Conservation (phyloP, 2,797 vertebrate genomes). For the Garrulus glandarius region DNA sequence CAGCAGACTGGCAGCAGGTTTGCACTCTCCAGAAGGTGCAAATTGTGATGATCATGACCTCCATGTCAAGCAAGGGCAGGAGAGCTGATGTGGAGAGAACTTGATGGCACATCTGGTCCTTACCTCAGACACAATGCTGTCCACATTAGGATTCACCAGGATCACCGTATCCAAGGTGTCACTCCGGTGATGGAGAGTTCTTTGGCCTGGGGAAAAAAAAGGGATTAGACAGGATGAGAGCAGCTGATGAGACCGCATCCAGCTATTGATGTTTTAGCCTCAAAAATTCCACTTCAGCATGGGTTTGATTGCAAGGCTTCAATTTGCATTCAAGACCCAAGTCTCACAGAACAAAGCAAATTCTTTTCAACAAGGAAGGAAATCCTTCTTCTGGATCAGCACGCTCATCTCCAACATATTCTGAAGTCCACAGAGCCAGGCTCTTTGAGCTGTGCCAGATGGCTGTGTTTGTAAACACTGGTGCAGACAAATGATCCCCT, state of each 20-base stretch:
- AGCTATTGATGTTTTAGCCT: neutral
- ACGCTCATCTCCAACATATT: neutral
- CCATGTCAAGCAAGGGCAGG: neutral
- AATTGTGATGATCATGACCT: neutral
- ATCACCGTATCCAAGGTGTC: slow-evolving; percentile 88
- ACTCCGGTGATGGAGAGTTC: slow-evolving; percentile 88
- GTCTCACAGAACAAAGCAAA: neutral
- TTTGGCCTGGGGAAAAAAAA: slow-evolving; percentile 83
- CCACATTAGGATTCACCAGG: slow-evolving; percentile 89
- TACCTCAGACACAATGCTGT: slow-evolving; percentile 86
- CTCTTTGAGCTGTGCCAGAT: neutral
- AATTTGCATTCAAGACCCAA: neutral
- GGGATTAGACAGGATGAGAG: neutral
- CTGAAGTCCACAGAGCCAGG: neutral
- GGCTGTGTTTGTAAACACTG: neutral
- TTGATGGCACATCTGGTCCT: neutral
- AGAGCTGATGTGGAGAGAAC: neutral
- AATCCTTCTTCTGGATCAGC: neutral
- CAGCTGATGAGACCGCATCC: neutral
- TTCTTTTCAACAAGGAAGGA: neutral
- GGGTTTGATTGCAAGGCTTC: neutral
- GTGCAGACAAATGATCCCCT: neutral
- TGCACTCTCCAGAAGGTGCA: neutral
- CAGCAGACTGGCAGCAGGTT: neutral
- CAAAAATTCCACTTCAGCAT: neutral